Evolutionary conservation across 2,888 invertebrate species (phyloP).

Genomic region (Drosophila subsilvestris): DNA sequence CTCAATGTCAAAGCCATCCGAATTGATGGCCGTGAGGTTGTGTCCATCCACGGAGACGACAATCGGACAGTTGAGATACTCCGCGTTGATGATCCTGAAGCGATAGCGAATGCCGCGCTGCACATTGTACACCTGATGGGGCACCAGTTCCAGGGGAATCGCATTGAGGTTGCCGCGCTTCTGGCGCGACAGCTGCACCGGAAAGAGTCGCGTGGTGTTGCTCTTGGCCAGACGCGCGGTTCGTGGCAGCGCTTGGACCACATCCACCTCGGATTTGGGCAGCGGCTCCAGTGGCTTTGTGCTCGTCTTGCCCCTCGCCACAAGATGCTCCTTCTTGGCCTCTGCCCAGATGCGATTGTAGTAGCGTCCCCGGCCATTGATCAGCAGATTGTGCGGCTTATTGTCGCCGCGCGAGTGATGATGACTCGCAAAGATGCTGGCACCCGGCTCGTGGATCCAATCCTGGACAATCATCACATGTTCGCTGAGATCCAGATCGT

Average conservation of each 20-base stretch:
- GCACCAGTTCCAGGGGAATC: constrained; percentile 71
- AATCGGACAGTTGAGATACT: constrained; percentile 94
- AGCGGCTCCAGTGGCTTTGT: neutral
- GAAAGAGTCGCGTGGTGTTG: constrained; percentile 37
- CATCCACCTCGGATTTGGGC: constrained; percentile 37
- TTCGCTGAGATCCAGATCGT: constrained; percentile 90
- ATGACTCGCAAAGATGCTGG: constrained; percentile 92
- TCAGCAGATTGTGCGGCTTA: constrained; percentile 91
- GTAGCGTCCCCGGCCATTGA: constrained; percentile 91
- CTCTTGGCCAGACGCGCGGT: constrained; percentile 37
- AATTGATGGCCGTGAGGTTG: constrained; percentile 90
- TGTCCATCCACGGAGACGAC: constrained; percentile 93
- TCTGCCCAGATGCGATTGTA: constrained; percentile 79
- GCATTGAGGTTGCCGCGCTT: constrained; percentile 58
- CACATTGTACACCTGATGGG: constrained; percentile 81
- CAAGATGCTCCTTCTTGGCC: constrained; percentile 47
- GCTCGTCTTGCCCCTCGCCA: constrained; percentile 11
- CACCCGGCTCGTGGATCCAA: constrained; percentile 91
- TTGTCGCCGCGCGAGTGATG: constrained; percentile 93
- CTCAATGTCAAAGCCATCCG: constrained; percentile 91
- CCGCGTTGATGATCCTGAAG: constrained; percentile 93
- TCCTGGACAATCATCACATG: constrained; percentile 92
- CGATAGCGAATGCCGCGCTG: constrained; percentile 88
- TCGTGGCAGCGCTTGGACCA: constrained; percentile 46
- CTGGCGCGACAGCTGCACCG: constrained; percentile 37